Percentiles rank a stretch among this genome's conserved stretches.
These are phyloP conservation scores for Proteles cristata DNA, from an alignment of 2,113 vertebrate genomes.

Conservation along the genomic window DNA sequence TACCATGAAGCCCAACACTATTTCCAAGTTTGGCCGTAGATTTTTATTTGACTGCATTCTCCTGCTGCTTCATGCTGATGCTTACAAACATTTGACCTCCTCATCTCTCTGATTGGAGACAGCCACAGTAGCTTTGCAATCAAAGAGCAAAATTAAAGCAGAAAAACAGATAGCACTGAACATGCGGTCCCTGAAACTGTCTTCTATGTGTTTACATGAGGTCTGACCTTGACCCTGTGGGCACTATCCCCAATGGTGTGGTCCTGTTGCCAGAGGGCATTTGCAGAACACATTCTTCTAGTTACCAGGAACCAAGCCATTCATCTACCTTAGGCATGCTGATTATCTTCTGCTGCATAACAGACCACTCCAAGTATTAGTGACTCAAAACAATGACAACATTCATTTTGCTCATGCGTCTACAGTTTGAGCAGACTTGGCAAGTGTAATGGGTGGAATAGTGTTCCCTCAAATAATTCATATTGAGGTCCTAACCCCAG, in stretches of 20 bases:
- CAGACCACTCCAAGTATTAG: neutral
- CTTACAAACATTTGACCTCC: neutral
- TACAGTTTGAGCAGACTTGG: neutral
- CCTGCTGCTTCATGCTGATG: neutral
- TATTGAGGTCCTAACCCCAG: neutral
- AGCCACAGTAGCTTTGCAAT: neutral
- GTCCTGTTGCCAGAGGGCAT: neutral
- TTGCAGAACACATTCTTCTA: conserved; percentile 21
- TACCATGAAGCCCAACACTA: neutral
- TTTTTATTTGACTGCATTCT: neutral
- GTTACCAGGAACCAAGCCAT: neutral
- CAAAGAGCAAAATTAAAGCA: neutral
- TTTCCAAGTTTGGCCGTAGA: neutral
- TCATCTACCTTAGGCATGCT: neutral
- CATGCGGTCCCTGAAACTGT: neutral
- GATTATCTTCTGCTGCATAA: neutral
- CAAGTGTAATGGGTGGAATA: neutral
- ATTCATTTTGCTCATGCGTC: neutral
- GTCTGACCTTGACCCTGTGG: neutral
- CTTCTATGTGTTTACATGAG: neutral
- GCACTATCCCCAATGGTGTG: neutral
- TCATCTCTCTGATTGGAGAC: neutral
- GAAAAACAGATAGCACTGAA: neutral
- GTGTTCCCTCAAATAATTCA: neutral
- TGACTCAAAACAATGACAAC: neutral